These are phyloP conservation scores for Uropetala carovei DNA, from an alignment of 2,888 invertebrate species.

Conservation along the genomic window DNA sequence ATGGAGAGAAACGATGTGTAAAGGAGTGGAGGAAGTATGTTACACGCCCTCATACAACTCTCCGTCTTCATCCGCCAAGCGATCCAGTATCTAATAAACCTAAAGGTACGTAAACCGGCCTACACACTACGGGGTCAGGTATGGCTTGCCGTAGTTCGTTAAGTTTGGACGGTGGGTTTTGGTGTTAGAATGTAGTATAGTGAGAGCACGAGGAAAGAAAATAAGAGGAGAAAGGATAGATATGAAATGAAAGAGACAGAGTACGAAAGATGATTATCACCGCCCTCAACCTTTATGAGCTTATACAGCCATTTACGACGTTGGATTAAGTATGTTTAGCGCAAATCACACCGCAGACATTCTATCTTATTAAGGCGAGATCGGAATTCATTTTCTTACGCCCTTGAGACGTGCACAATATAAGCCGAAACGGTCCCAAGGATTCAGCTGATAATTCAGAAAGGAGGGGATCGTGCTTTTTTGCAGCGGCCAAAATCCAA, in stretches of 20 bases:
- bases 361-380: not conserved
- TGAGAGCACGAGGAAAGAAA: not conserved
- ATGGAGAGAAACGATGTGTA: slow-evolving; percentile 28
- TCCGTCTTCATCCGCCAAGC: slow-evolving; percentile 17
- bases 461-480: too few species aligned
- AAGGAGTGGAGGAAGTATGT: not conserved
- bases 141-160: not conserved
- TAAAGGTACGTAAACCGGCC: not conserved
- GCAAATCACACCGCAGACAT: not conserved
- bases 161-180: not conserved
- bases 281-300: not conserved
- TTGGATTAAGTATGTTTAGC: not conserved
- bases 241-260: not conserved
- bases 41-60: not conserved
- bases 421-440: too few species aligned
- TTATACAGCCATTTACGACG: not conserved
- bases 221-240: not conserved
- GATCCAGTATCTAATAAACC: not conserved
- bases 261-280: not conserved
- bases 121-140: not conserved
- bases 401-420: too few species aligned
- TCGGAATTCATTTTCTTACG: too few species aligned
- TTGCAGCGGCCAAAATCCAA: too few species aligned
- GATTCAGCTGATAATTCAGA: too few species aligned
- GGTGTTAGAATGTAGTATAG: not conserved